phyloP scores from a whole-genome alignment of 1,140 invertebrate species.

The Drosophila lacertosa region DNA sequence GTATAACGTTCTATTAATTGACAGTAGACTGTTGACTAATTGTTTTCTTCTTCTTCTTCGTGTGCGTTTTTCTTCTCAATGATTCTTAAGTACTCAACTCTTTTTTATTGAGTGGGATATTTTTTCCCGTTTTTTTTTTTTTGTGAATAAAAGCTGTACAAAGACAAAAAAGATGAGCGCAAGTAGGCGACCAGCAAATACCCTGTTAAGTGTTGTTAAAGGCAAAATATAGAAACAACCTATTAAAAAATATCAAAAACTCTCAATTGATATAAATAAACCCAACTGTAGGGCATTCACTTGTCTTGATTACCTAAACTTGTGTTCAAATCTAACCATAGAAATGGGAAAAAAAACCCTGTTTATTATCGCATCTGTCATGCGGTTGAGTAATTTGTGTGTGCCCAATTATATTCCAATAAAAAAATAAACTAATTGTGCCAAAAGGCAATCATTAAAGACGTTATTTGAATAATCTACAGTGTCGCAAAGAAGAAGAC shows the following conservation, averaged over 20 bases:
- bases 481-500: background rate
- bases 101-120: background rate
- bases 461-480: constrained; percentile 1
- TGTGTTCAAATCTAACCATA: background rate
- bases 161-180: too few species aligned
- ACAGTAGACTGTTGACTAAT: background rate
- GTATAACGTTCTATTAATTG: background rate
- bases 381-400: constrained; percentile 15
- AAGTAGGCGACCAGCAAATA: too few species aligned
- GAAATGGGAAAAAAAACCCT: too few species aligned
- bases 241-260: too few species aligned
- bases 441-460: background rate
- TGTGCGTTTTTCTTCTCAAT: background rate
- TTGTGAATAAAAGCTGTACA: too few species aligned
- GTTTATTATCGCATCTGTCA: constrained; percentile 13
- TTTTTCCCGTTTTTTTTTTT: too few species aligned
- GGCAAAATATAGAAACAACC: too few species aligned
- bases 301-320: background rate
- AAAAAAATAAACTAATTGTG: background rate
- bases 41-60: too few species aligned
- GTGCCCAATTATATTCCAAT: constrained; percentile 5
- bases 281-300: background rate
- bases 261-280: too few species aligned
- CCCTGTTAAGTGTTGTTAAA: too few species aligned
- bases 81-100: background rate